Base-by-base conservation (phyloP, 2,797 vertebrate species). In the Phoebastria nigripes region DNA sequence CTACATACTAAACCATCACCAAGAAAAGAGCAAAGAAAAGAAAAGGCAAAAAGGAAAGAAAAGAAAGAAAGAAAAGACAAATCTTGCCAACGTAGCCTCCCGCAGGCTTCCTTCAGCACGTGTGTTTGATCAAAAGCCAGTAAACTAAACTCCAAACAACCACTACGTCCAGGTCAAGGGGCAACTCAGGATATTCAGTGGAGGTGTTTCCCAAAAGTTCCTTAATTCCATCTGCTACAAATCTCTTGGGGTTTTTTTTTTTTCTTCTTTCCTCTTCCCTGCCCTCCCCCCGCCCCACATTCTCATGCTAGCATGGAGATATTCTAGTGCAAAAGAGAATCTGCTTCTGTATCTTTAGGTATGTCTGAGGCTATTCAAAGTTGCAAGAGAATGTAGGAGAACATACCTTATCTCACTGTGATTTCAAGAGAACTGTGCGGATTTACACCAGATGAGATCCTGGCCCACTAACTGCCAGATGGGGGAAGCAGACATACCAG, bases 251-350 rank as follows among this genome's bases (percentile, higher is more conserved):
- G 5, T 56, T 2, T 17, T 0, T 18, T 69, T 72, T 58, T 24
- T 61, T 19, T 5, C 7, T 17, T 7, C 15, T 35, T 39, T n/a
- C 26, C 0, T 2, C 4, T 21, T 49, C 19, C 17, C n/a, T 19
- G 7, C 19, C 2, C 15, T 26, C 13, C 5, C 14, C 9, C 4
- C 7, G 1, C 4, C 2, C 7, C 6, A 2, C 8, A 21, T 78
- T 51, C 37, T 56, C 8, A 6, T 22, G 26, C 20, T n/a, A n/a
- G 15, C 5, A 13, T 42, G 29, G 65, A 74, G 28, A 42, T 85
- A 44, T 22, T 62, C n/a, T 55, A 63, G 10, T 52, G 33, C 17
- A 29, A 85, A 87, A 39, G 31, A 51, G 7, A 79, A 63, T 65
- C n/a, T 82, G 5, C 31, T 87, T 67, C 37, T 87, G 3, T 80